phyloP scores from a whole-genome alignment of 1,140 invertebrate species.

The Meteorus sp. region DNA sequence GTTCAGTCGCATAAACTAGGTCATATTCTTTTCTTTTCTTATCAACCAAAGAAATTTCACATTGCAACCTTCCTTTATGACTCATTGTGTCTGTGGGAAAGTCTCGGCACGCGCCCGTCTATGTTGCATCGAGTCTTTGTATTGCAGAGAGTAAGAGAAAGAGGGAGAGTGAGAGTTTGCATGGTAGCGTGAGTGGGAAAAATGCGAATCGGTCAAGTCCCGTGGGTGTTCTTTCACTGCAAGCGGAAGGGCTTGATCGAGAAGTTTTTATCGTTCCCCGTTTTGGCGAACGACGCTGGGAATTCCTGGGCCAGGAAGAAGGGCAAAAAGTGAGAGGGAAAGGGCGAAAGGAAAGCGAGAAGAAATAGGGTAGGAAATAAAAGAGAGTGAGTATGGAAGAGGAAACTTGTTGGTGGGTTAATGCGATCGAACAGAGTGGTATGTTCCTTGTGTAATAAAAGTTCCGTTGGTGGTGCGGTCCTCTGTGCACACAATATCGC shows the following conservation, averaged over 20 bases:
- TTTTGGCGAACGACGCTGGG: conserved; percentile 28
- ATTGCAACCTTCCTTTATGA: conserved; percentile 1
- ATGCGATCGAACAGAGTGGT: conserved; percentile 26
- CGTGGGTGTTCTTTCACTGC: conserved; percentile 13
- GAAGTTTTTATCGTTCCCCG: conserved; percentile 29
- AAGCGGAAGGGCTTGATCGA: conserved; percentile 4
- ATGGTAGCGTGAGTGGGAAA: no score
- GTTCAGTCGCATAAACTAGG: conserved; percentile 2
- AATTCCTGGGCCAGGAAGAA: conserved; percentile 13
- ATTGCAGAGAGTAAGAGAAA: no score
- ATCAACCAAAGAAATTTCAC: conserved; percentile 6
- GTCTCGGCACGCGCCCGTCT: conserved; percentile 14
- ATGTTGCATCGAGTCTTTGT: conserved; percentile 8
- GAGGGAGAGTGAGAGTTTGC: no score
- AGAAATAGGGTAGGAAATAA: no score
- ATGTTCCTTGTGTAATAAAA: conserved; percentile 11
- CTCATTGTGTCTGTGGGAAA: conserved; percentile 17
- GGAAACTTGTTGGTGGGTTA: conserved; percentile 20
- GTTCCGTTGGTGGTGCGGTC: no score
- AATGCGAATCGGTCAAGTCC: conserved; percentile 16
- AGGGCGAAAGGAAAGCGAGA: no score
- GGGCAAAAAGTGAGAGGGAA: no score
- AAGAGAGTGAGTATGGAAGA: no score
- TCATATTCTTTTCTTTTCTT: no score
- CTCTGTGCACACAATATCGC: not conserved